Base-by-base conservation (phyloP, 1,140 invertebrate genomes). In the Zaprionus capensis region DNA sequence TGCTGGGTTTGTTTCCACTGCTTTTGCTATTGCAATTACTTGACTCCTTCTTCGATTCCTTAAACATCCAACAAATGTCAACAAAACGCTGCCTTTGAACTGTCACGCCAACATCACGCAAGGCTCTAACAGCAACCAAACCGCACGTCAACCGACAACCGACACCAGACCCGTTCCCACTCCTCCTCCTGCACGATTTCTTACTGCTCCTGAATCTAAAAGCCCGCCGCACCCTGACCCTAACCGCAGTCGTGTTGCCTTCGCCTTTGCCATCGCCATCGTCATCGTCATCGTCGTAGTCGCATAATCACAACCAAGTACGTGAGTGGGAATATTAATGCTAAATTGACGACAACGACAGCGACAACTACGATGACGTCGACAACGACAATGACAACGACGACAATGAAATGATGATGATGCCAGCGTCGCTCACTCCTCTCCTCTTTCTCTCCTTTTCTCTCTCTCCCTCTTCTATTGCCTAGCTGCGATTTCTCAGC, bases 311-410 rank as follows among this genome's bases (percentile, higher is more conserved):
- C 91, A 92, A 82, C 84, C 81, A 85, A 82, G 83, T 91, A 88
- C 91, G 91, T 92, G 91, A 92, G 87, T 91, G 80, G 91, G 91
- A 92, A 91, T 92, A 82, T 92, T 91, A 92, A 92, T 92, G 83
- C 79, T 72, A 91, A 91, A 86, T 92, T 92, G 91, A 91, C 84
- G 86, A 83, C 78, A 79, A 76, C 78, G 76, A 85, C 82, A 70
- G 76, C 57, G 75, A 84, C 65, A 59, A 71, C 74, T 51, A 70
- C 62, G 62, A 72, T 36, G 51, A 69, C 73, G 67, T 26, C 65
- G 74, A 63, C 78, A 61, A 63, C 70, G 58, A 73, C 57, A 28
- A 49, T 41, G 55, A 51, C 70, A 51, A 31, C 51, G 57, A 73
- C 51, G 57, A 73, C 76, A 76, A 80, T 81, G 68, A 70, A 67